Conservation (phyloP, 2,113 vertebrate genomes). For the Apaloderma vittatum region DNA sequence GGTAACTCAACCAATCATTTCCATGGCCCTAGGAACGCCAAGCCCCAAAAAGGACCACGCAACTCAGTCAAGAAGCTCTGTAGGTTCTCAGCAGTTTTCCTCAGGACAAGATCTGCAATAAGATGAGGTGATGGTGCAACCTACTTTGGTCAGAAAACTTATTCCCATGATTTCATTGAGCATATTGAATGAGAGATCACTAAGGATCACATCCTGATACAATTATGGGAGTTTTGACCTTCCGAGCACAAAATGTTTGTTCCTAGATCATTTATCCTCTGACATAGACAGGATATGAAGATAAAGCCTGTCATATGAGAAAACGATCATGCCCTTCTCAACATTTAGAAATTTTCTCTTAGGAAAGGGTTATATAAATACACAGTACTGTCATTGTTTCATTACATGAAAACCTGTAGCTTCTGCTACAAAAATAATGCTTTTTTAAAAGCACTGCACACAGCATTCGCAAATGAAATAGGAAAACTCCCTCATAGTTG, state of each 20-base stretch:
- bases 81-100: background rate
- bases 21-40: fast-evolving
- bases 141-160: background rate
- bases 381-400: background rate
- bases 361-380: background rate
- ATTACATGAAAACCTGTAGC: background rate
- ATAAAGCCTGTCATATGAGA: background rate
- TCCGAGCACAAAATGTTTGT: background rate
- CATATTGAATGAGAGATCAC: background rate
- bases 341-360: background rate
- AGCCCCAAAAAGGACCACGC: background rate
- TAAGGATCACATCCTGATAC: background rate
- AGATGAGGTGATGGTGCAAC: background rate
- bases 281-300: constrained; percentile 2
- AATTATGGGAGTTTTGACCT: constrained; percentile 8
- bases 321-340: background rate
- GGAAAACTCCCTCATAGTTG: background rate
- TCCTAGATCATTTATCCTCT: background rate
- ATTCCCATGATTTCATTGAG: background rate
- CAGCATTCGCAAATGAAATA: background rate
- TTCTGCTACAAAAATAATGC: background rate
- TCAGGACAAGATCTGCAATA: background rate
- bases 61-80: background rate
- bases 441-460: background rate
- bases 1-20: background rate